phyloP scores from a whole-genome alignment of 2,888 invertebrate species.

The Beris morrisii region DNA sequence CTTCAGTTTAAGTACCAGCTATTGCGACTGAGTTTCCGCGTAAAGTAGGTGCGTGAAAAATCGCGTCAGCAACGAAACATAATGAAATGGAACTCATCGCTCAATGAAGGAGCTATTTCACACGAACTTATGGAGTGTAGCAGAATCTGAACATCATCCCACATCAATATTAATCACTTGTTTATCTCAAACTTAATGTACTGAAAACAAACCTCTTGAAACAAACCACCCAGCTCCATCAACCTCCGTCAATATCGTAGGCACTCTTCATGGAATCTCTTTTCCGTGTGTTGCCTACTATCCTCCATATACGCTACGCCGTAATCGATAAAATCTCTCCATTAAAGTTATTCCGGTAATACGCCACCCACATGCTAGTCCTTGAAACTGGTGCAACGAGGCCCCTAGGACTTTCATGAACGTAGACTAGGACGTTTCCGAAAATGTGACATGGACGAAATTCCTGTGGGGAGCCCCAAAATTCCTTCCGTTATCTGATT shows the following conservation, averaged over 20 bases:
- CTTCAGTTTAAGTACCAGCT: no score
- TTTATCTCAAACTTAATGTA: slow-evolving; percentile 34
- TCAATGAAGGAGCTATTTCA: no score
- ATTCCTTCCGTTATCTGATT: slow-evolving; percentile 52
- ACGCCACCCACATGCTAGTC: slow-evolving; percentile 3
- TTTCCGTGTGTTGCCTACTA: slow-evolving; percentile 10
- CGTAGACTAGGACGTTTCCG: slow-evolving; percentile 3
- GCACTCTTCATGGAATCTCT: slow-evolving; percentile 18
- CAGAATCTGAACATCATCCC: slow-evolving; percentile 4
- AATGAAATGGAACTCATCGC: no score
- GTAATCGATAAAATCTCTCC: slow-evolving; percentile 54
- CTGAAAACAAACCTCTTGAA: slow-evolving; percentile 36
- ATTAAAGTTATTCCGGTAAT: slow-evolving; percentile 51
- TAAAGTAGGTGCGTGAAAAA: no score
- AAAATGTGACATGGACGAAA: slow-evolving; percentile 37
- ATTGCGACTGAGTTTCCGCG: no score
- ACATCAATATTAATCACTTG: slow-evolving; percentile 16
- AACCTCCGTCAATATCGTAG: not conserved
- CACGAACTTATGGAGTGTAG: no score
- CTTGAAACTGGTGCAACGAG: slow-evolving; percentile 10
- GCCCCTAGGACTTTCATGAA: slow-evolving; percentile 12
- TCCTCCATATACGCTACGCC: slow-evolving; percentile 28
- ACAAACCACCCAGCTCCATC: not conserved
- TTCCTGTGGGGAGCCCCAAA: slow-evolving; percentile 38
- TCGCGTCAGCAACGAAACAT: no score